Base-by-base conservation (phyloP, 2,797 vertebrate genomes). In the Acestrorhynchus altus region DNA sequence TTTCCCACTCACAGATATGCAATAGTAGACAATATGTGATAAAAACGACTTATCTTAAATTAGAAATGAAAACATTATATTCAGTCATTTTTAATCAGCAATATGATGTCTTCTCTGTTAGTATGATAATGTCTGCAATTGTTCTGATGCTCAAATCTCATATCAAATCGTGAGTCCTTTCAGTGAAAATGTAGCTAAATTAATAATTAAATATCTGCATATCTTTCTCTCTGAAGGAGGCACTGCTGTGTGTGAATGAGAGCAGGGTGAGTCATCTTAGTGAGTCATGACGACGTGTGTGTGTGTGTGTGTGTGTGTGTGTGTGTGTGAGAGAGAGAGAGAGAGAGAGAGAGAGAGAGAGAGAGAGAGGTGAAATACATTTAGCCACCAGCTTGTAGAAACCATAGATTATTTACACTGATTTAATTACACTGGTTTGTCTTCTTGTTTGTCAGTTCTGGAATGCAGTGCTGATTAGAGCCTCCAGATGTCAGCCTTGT, bases 181-280 rank as follows among this genome's bases (percentile, higher is more conserved):
- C 63, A 65, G 63, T 40, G 35, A 64, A 39, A 66, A 22, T 46
- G 42, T 8, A 67, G 47, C 47, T 18, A 67, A 26, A 67, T 47
- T 47, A 67, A 47, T 49, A 67, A 46, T 47, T 16, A 18, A 67
- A 44, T 70, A 8, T 61, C 31, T 61, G 31, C 26, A 1, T 18
- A 13, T 73, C 42, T 71, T 35, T 63, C 39, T 73, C 31, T 54
- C 61, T 20, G n/a, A 42, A 42, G 72, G 71, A 72, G 69, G 66
- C 35, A 72, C 56, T 47, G 74, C 69, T 76, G 54, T 72, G 72
- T 76, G 77, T 72, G 76, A 74, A 80, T 59, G 71, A 77, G 69
- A 74, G 66, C 63, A 64, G 74, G 72, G 72, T 85, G 86, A 87
- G 76, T 87, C 86, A 87, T 80, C 72, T 73, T 18, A 68, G 51